These are phyloP conservation scores for Arctopsyche grandis DNA, from an alignment of 1,140 invertebrate species.

Conservation along the genomic window DNA sequence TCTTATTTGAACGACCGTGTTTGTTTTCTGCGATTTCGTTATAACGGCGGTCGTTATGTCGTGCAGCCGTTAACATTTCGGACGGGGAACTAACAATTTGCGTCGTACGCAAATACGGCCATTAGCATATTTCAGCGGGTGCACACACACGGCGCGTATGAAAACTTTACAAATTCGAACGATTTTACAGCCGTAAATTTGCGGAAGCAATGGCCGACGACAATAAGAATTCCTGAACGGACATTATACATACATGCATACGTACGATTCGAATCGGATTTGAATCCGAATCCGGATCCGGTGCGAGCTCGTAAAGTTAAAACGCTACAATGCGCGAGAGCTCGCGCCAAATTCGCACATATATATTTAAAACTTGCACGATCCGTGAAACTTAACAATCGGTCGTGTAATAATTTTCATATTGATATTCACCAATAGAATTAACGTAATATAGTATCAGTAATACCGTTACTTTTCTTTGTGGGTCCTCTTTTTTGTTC, in stretches of 20 bases:
- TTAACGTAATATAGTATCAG: no score
- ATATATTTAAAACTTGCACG: no score
- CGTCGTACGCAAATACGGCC: slow-evolving; percentile 19
- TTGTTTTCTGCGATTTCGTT: no score
- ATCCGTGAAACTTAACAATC: no score
- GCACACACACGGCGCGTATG: not conserved
- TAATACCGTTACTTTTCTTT: not conserved
- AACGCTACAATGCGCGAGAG: not conserved
- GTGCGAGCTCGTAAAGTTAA: not conserved
- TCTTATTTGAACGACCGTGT: no score
- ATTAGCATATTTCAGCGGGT: slow-evolving; percentile 35
- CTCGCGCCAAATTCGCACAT: no score
- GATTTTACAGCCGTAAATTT: slow-evolving; percentile 52
- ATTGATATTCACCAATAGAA: no score
- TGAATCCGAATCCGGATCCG: not conserved
- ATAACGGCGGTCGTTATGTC: no score
- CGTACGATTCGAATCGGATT: slow-evolving; percentile 10
- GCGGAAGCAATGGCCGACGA: slow-evolving; percentile 38
- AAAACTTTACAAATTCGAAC: slow-evolving; percentile 49
- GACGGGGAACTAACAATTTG: not conserved
- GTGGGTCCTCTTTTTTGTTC: not conserved
- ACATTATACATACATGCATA: slow-evolving; percentile 24
- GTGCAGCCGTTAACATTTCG: not conserved
- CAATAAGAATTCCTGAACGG: slow-evolving; percentile 52
- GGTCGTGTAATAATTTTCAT: no score